Conservation (phyloP, 2,888 invertebrate species). For the Zaprionus lineosus region DNA sequence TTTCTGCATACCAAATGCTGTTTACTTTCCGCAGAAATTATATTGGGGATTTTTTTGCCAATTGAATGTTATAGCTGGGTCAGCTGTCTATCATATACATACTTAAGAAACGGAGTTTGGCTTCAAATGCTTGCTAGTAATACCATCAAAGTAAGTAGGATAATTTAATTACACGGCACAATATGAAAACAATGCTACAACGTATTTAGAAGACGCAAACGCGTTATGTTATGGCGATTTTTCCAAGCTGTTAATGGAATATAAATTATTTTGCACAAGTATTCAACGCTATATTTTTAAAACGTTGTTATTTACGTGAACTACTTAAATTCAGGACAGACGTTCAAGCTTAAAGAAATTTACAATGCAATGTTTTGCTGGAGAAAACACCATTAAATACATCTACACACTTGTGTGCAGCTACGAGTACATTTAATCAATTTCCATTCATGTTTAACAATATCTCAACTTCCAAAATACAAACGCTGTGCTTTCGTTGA, state of each 20-base stretch:
- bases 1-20: constrained; percentile 73
- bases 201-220: constrained; percentile 33
- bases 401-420: no score
- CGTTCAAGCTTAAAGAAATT: no score
- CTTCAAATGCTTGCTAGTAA: constrained; percentile 51
- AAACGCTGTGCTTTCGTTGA: background rate
- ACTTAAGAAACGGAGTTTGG: constrained; percentile 34
- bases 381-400: no score
- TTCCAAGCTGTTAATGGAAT: no score
- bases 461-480: constrained; percentile 22
- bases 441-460: background rate
- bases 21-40: constrained; percentile 79
- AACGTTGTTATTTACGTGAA: no score
- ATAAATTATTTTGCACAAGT: no score
- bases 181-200: constrained; percentile 56
- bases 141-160: constrained; percentile 52
- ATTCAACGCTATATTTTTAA: no score
- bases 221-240: background rate
- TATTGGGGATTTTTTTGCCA: constrained; percentile 79
- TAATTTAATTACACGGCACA: constrained; percentile 63
- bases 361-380: no score
- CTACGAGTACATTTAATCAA: no score
- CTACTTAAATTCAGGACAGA: no score
- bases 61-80: constrained; percentile 68
- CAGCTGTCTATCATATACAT: constrained; percentile 36